Base-by-base conservation (phyloP, 2,797 vertebrate genomes). In the Clarias platycephalus region DNA sequence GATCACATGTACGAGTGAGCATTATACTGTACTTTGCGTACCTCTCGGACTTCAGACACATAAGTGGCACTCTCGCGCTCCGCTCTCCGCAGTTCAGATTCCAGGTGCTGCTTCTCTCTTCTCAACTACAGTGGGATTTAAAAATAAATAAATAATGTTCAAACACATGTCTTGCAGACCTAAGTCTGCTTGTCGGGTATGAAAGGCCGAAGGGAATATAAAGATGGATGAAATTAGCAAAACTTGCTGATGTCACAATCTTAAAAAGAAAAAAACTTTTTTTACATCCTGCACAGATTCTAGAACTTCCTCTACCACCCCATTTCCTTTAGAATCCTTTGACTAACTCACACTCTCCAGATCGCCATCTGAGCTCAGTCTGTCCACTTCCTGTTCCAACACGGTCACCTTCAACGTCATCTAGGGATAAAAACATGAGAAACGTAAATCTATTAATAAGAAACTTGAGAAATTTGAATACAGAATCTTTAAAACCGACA, bases 31-130 rank as follows among this genome's bases (percentile, higher is more conserved):
- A 15, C 55, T 49, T 72, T 82, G 34, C 94, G 93, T 94, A 99
- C 98, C 97, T 99, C 97, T 96, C 96, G 93, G 91, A 99, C 97
- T 94, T 99, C 97, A 2, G 95, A 97, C 91, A 98, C 97, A 82
- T 98, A 99, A 81, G 95, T 97, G 74, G 97, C 95, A 74, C 97
- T 96, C 91, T 99, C 97, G n/a, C 91, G 93, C 93, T 98, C 98
- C 13, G 98, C 97, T 90, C 96, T 95, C 93, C 98, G 97, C 92
- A 99, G 91, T 92, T 98, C 97, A 55, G 94, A 94, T 92, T 98
- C 97, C 94, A 99, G 95, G 88, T 97, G 96, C 88, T 97, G 95
- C 92, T 96, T 96, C 85, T 96, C 97, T 92, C 91, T 90, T 91
- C 91, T 94, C 85, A 95, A 84, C 95, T 95, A 53, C 40, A 79